Conservation (phyloP, 2,797 vertebrate genomes). For the Tachyglossus aculeatus region DNA sequence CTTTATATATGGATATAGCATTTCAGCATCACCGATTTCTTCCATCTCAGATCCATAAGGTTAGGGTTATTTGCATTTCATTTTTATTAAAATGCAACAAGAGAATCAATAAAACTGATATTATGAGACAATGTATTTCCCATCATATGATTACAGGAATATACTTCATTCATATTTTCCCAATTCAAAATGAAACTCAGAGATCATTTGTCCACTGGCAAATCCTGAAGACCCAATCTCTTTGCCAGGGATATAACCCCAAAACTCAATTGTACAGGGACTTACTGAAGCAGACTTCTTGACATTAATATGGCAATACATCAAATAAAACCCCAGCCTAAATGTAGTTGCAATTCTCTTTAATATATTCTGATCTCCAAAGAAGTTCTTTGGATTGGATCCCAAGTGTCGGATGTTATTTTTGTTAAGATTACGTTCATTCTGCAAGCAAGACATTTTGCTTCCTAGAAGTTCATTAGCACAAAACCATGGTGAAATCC, state of each 20-base stretch:
- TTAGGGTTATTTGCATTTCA: not conserved
- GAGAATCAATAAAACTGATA: not conserved
- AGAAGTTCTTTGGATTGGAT: not conserved
- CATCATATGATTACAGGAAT: not conserved
- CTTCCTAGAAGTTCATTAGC: not conserved
- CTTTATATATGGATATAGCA: no score
- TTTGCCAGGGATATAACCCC: rapidly evolving
- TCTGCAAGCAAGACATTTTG: rapidly evolving
- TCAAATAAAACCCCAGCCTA: not conserved
- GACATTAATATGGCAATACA: not conserved
- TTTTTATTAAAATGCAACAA: not conserved
- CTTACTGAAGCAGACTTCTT: rapidly evolving
- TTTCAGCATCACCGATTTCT: not conserved
- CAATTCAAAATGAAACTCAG: not conserved
- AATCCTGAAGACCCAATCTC: no score
- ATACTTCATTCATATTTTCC: slow-evolving; percentile 13
- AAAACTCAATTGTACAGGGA: not conserved
- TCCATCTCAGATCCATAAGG: rapidly evolving
- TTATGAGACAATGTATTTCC: not conserved
- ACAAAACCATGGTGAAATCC: not conserved
- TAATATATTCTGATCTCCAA: rapidly evolving
- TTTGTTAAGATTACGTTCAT: not conserved
- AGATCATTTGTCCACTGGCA: rapidly evolving
- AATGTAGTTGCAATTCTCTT: rapidly evolving
- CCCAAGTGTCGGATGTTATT: not conserved